Base-by-base conservation (phyloP, 1,140 invertebrate species). In the Pectinophora gossypiella region DNA sequence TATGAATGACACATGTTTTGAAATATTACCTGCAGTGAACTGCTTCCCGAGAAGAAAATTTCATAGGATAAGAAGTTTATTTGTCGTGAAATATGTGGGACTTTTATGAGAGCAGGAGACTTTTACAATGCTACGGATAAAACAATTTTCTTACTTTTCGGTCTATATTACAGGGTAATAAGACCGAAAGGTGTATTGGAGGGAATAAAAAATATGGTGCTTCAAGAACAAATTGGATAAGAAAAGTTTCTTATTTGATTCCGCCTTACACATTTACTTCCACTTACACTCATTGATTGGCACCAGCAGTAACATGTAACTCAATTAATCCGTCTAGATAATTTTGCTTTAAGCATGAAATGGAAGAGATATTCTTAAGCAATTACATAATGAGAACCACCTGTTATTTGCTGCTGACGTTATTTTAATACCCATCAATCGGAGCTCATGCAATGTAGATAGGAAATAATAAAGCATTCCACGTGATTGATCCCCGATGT, bases 1-100 rank as follows among this genome's bases (percentile, higher is more conserved):
- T 86, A 86, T 85, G 81, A 86, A 86, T 86, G 83, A 86, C 83
- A 85, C 77, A 85, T 86, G 83, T 86, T 86, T 86, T 85, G 83
- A 86, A 86, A 86, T 85, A 86, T 86, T 84, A 83, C 83, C 81
- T 82, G 77, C 76, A 85, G 62, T 74, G 71, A 83, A 83, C 79
- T 78, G 76, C 77, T 82, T 66, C 70, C 69, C 61, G 60, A 65
- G 71, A 78, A 83, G 68, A 72, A 76, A 79, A 78, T 82, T 83
- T 79, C 72, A 72, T 77, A 69, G 68, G 73, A 80, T 82, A 72
- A 76, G 80, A 86, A 86, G 80, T 86, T 84, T 84, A 84, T 84
- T 84, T 80, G 77, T 82, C 80, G 67, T 84, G 79, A 82, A 85
- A 86, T 83, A 82, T 86, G 77, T 74, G 81, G 77, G 72, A 82